Conservation (phyloP, 2,797 vertebrate genomes). For the Tamandua tetradactyla region DNA sequence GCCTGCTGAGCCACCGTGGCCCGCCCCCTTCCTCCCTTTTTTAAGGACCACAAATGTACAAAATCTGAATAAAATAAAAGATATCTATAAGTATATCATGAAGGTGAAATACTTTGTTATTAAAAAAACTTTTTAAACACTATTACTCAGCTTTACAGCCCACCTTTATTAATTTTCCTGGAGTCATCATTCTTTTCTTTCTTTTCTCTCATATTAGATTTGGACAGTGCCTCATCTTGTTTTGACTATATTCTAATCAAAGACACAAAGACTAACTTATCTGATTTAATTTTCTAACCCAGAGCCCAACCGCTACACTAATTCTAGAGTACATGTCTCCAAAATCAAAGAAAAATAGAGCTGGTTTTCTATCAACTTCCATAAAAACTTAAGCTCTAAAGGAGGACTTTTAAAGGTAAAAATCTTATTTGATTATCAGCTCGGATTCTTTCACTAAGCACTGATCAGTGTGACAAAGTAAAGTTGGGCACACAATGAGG, state of each 20-base stretch:
- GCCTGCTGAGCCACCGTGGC: too few species aligned
- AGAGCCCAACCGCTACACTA: neutral
- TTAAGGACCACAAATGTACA: neutral
- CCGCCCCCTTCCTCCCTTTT: neutral
- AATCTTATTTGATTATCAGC: neutral
- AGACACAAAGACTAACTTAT: neutral
- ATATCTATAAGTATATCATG: neutral
- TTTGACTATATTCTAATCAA: neutral
- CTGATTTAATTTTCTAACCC: neutral
- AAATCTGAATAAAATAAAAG: conserved; percentile 53
- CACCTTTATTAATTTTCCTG: neutral
- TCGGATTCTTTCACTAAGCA: neutral
- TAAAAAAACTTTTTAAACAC: neutral
- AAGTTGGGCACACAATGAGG: neutral
- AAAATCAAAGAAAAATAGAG: neutral
- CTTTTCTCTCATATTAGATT: neutral
- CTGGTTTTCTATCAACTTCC: neutral
- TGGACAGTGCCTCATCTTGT: neutral
- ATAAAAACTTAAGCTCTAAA: neutral
- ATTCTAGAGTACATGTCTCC: neutral
- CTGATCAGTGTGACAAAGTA: neutral
- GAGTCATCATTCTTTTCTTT: neutral
- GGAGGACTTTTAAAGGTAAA: neutral
- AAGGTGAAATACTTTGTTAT: neutral
- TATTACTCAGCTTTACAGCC: neutral